Evolutionary conservation across 2,113 vertebrate genomes (phyloP).

Genomic region (Micronycteris hirsuta): DNA sequence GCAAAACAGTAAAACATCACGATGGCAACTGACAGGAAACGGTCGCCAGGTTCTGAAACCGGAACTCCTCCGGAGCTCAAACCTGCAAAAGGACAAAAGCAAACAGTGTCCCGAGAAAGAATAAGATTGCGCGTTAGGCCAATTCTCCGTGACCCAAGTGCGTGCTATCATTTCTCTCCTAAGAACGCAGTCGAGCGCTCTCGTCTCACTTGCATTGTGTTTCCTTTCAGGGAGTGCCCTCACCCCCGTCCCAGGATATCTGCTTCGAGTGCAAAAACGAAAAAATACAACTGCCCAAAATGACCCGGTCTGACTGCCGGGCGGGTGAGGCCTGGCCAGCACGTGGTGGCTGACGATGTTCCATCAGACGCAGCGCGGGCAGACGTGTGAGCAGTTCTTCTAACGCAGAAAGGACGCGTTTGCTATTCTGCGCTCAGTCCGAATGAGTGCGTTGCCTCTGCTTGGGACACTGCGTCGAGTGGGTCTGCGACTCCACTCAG

Average conservation of each 20-base stretch:
- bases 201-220: background rate
- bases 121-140: background rate
- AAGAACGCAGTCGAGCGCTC: background rate
- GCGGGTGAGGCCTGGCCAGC: background rate
- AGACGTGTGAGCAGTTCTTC: background rate
- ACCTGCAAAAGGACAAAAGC: slow-evolving; percentile 67
- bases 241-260: background rate
- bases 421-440: background rate
- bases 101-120: background rate
- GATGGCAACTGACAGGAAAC: slow-evolving; percentile 4
- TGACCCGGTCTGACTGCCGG: background rate
- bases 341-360: background rate
- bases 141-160: background rate
- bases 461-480: background rate
- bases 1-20: slow-evolving; percentile 50
- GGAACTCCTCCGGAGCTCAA: slow-evolving; percentile 74
- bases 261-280: background rate
- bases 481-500: background rate
- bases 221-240: background rate
- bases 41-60: background rate
- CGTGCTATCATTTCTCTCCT: background rate
- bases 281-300: background rate
- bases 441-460: too few relatives aligned
- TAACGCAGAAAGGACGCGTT: background rate
- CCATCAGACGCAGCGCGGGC: background rate